These are phyloP conservation scores for Cephalopachus bancanus DNA, from an alignment of 2,797 vertebrate genomes.

Conservation along the genomic window DNA sequence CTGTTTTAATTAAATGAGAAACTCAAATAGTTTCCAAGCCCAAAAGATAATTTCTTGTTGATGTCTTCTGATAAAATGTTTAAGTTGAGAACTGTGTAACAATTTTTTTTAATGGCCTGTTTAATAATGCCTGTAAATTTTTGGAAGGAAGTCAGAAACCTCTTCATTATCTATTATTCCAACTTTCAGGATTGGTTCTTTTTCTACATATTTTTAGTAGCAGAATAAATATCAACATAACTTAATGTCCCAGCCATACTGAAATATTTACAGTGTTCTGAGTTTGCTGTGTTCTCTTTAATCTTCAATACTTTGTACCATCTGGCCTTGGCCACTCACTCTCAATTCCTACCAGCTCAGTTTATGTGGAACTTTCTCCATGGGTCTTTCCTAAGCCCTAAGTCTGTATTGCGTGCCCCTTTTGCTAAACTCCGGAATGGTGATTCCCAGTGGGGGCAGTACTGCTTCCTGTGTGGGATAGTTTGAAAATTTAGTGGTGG, in stretches of 20 bases:
- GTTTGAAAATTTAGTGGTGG: not conserved
- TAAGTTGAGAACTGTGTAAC: not conserved
- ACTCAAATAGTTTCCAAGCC: slow-evolving; percentile 26
- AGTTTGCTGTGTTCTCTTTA: not conserved
- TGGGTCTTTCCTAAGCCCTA: not conserved
- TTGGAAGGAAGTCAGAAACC: not conserved
- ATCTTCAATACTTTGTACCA: not conserved
- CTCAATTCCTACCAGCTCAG: not conserved
- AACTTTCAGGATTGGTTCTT: slow-evolving; percentile 16
- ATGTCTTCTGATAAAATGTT: slow-evolving; percentile 8
- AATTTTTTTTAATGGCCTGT: not conserved
- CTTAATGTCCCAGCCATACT: not conserved
- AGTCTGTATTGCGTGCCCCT: not conserved
- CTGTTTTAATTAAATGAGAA: slow-evolving; percentile 29
- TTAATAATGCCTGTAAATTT: not conserved
- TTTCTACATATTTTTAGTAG: not conserved
- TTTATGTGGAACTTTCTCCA: not conserved
- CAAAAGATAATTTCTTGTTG: slow-evolving; percentile 9
- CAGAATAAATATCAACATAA: not conserved
- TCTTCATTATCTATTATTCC: not conserved
- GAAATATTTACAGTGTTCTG: not conserved
- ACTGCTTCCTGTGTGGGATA: not conserved
- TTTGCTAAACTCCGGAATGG: not conserved
- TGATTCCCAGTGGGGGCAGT: not conserved
- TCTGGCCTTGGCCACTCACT: not conserved